Evolutionary conservation across 1,140 invertebrate genomes (phyloP), one percentile per base, ranked within the genome.

Genomic region (Bombus soroeensis): DNA sequence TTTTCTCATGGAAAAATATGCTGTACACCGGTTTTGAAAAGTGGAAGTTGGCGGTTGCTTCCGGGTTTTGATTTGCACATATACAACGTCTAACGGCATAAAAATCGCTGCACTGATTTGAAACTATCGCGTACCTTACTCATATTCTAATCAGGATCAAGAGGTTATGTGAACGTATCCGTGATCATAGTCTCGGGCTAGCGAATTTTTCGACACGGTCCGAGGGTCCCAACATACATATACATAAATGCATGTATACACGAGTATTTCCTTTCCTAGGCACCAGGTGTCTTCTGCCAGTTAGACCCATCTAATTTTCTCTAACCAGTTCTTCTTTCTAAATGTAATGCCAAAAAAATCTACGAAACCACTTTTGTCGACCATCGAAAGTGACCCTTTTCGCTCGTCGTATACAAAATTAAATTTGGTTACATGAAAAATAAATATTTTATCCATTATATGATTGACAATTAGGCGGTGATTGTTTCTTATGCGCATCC

Each of bases 111-210:
- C 83, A 75, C 81, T 81, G 78, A 88, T 62, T 76, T 82, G 81
- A 64, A 59, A 81, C 91, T 89, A 92, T 92, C 88, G 88, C 82
- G 84, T 73, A 83, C 68, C 85, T 90, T 81, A 91, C 88, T 92
- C 89, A 89, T 95, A 95, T 95, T 95, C 94, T 95, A 95, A 95
- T 95, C 94, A 93, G 94, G 94, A 95, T 95, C 93, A 94, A 94
- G 92, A 94, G 93, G 94, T 94, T 95, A 94, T 95, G 95, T 94
- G 95, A 95, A 95, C 93, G 92, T 89, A 92, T 91, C 88, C 74
- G 80, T 81, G 87, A 71, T 80, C 84, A 74, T 70, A 92, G 90
- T 94, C 92, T 93, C 93, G 93, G 88, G 88, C 91, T 92, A 90
- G 88, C 89, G 87, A 89, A 91, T 91, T 91, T 90, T 89, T 81